Percentiles rank a stretch among this genome's conserved stretches.
phyloP scores from a whole-genome alignment of 2,888 invertebrate species.

The Neoascia interrupta region DNA sequence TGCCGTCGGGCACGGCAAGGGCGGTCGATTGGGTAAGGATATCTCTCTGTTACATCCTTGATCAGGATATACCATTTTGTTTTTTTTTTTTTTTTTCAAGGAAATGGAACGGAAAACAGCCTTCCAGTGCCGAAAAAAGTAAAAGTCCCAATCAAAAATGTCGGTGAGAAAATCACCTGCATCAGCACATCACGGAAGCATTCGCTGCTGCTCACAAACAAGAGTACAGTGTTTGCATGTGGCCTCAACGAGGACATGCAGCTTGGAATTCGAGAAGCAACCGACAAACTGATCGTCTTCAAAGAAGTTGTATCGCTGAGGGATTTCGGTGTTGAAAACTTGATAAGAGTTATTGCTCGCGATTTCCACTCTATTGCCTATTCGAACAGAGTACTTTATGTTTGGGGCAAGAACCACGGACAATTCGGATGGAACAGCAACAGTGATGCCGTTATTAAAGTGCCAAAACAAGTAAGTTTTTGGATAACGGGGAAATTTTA shows the following conservation, averaged over 20 bases:
- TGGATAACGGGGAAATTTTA: no score
- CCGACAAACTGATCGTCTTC: conserved; percentile 77
- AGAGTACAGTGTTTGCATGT: conserved; percentile 80
- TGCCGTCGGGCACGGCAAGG: conserved; percentile 90
- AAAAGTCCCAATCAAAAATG: conserved; percentile 74
- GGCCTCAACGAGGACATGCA: conserved; percentile 85
- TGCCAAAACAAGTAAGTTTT: conserved; percentile 74
- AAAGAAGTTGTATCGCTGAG: conserved; percentile 76
- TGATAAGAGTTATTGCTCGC: conserved; percentile 84
- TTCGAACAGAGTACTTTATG: conserved; percentile 83
- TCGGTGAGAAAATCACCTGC: conserved; percentile 75
- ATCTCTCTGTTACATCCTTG: no score
- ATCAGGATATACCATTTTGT: no score
- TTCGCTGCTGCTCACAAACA: conserved; percentile 77
- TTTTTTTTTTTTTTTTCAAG: conserved; percentile 83
- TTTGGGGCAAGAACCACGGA: conserved; percentile 91
- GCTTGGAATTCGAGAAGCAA: conserved; percentile 82
- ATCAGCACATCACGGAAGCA: conserved; percentile 77
- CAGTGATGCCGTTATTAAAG: conserved; percentile 68
- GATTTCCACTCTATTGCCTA: conserved; percentile 87
- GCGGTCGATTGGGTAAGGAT: conserved; percentile 85
- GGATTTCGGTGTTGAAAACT: conserved; percentile 78
- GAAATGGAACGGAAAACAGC: conserved; percentile 83
- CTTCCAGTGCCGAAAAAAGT: conserved; percentile 76
- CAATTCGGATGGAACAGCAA: conserved; percentile 83